Conservation (phyloP, 2,888 invertebrate species). For the Lacanobia oleracea region DNA sequence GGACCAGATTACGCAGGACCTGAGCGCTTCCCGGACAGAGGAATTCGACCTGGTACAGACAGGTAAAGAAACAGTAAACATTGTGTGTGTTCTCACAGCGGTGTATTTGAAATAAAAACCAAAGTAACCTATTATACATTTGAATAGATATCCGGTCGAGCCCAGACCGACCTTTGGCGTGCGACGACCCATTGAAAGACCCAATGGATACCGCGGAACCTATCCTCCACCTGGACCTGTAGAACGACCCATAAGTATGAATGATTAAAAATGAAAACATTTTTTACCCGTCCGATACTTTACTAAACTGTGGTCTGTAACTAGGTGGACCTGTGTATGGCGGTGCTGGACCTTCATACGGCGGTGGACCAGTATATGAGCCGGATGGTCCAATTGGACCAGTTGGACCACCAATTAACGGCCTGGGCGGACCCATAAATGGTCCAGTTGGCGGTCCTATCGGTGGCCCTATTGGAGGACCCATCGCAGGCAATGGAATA, state of each 20-base stretch:
- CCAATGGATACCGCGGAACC: conserved; percentile 89
- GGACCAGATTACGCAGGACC: conserved; percentile 81
- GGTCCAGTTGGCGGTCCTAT: conserved; percentile 82
- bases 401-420: conserved; percentile 50
- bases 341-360: conserved; percentile 55
- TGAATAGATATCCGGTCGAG: conserved; percentile 82
- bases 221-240: conserved; percentile 84
- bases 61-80: conserved; percentile 72
- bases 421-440: conserved; percentile 52
- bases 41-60: conserved; percentile 86
- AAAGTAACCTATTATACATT: background rate
- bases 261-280: background rate
- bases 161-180: conserved; percentile 84
- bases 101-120: background rate
- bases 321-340: conserved; percentile 64
- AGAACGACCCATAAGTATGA: conserved; percentile 82
- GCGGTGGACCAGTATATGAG: conserved; percentile 52
- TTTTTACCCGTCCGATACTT: background rate
- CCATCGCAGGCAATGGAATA: conserved; percentile 73
- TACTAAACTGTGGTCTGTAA: background rate
- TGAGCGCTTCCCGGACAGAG: conserved; percentile 87
- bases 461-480: conserved; percentile 76
- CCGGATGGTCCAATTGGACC: conserved; percentile 62
- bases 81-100: background rate
- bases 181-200: conserved; percentile 82